phyloP scores from a whole-genome alignment of 1,140 invertebrate species.

The Drosophila littoralis region DNA sequence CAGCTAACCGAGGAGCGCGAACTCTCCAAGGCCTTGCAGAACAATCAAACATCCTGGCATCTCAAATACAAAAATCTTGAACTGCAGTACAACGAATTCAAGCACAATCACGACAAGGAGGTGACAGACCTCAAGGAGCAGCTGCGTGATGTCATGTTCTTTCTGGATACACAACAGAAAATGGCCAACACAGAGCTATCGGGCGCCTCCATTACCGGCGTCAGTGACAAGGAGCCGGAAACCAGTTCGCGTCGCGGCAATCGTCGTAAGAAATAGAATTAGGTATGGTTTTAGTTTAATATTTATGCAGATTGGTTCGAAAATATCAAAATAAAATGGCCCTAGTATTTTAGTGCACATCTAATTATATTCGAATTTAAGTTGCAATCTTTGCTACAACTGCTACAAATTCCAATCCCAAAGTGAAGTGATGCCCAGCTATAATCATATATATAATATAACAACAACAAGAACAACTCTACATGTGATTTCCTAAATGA shows the following conservation, averaged over 20 bases:
- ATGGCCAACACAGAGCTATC: constrained; percentile 87
- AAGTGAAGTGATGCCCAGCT: constrained; percentile 1
- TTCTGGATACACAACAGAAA: constrained; percentile 91
- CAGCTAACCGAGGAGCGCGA: constrained; percentile 92
- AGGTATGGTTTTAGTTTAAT: not conserved
- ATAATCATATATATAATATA: too few relatives aligned
- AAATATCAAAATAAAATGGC: not conserved
- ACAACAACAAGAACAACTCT: constrained; percentile 50
- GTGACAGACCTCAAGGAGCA: constrained; percentile 94
- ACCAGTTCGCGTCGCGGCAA: constrained; percentile 48
- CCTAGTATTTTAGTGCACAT: not conserved
- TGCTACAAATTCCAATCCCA: not conserved
- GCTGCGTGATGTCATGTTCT: constrained; percentile 98
- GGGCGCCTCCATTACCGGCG: constrained; percentile 88
- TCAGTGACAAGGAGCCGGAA: constrained; percentile 82
- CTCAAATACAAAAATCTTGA: constrained; percentile 88
- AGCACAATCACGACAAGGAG: constrained; percentile 91
- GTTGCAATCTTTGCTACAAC: constrained; percentile 16
- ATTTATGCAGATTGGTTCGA: not conserved
- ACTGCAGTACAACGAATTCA: constrained; percentile 87
- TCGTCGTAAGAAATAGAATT: constrained; percentile 74
- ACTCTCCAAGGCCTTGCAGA: constrained; percentile 90
- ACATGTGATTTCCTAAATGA: constrained; percentile 69
- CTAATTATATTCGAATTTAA: constrained; percentile 31
- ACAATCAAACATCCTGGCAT: constrained; percentile 92